These are phyloP conservation scores for Agelas oroides DNA, from an alignment of 37 sponge, comb jelly and placozoan genomes.

Conservation along the genomic window DNA sequence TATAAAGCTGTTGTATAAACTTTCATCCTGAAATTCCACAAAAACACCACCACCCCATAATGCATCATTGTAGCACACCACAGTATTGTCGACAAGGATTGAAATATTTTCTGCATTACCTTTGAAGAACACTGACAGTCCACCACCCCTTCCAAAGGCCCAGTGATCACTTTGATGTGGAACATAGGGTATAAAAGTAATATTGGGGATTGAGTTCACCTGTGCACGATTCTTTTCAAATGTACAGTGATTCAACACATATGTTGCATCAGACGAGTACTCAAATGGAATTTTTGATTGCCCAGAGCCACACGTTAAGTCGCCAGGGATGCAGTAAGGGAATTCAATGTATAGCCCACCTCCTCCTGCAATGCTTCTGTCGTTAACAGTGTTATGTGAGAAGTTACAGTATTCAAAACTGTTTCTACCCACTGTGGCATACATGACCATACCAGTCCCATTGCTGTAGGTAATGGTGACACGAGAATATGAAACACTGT, in stretches of 20 bases:
- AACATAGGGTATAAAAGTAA: not conserved
- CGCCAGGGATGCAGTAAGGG: slow-evolving; percentile 26
- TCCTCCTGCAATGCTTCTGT: slow-evolving; percentile 1
- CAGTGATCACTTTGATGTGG: not conserved
- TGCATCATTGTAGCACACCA: slow-evolving; percentile 31
- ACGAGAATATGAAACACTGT: not conserved
- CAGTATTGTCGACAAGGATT: slow-evolving; percentile 2
- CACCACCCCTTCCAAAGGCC: slow-evolving; percentile 58
- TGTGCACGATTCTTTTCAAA: slow-evolving; percentile 32
- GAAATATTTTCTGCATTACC: slow-evolving; percentile 29
- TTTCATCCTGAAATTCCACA: slow-evolving; percentile 45
- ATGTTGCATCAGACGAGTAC: not conserved
- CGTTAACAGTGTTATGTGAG: not conserved
- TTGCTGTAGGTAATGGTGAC: slow-evolving; percentile 28
- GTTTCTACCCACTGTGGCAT: slow-evolving; percentile 21
- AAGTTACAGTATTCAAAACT: slow-evolving; percentile 25
- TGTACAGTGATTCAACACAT: slow-evolving; percentile 23
- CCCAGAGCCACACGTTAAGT: not conserved
- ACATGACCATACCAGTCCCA: slow-evolving; percentile 53
- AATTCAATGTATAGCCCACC: slow-evolving; percentile 25
- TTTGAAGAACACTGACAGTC: slow-evolving; percentile 44
- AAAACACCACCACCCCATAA: slow-evolving; percentile 64
- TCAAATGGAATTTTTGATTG: not conserved
- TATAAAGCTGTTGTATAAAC: slow-evolving; percentile 17
- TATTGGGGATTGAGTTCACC: not conserved